Conservation (phyloP, 1,140 invertebrate species). For the Zaprionus kolodkinae region DNA sequence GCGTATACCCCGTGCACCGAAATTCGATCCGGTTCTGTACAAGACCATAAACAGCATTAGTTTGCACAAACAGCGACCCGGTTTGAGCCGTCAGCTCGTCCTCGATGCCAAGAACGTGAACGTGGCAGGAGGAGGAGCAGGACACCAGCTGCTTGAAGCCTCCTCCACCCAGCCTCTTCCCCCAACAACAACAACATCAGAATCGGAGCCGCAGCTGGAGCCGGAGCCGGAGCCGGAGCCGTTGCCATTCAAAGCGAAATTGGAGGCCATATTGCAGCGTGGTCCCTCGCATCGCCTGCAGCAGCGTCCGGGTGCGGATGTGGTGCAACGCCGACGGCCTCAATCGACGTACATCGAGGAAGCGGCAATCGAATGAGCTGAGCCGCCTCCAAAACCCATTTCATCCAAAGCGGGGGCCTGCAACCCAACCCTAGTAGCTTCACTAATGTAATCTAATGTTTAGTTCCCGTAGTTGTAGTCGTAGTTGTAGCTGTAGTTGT, state of each 20-base stretch:
- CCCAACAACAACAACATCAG: not conserved
- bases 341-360: conserved; percentile 61
- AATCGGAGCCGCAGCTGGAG: conserved; percentile 15
- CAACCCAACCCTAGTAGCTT: conserved; percentile 22
- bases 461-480: conserved; percentile 31
- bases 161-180: conserved; percentile 7
- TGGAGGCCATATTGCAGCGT: conserved; percentile 79
- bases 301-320: conserved; percentile 61
- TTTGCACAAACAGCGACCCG: conserved; percentile 76
- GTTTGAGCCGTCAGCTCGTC: conserved; percentile 62
- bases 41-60: conserved; percentile 81
- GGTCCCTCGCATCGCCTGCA: conserved; percentile 79
- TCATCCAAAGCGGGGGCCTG: conserved; percentile 37
- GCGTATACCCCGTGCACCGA: conserved; percentile 74
- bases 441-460: conserved; percentile 51
- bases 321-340: conserved; percentile 56
- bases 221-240: conserved; percentile 25
- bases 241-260: conserved; percentile 79
- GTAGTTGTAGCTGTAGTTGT: conserved; percentile 30
- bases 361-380: conserved; percentile 49
- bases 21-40: conserved; percentile 82
- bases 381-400: not conserved
- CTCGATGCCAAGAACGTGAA: conserved; percentile 64
- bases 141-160: not conserved
- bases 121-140: conserved; percentile 13